A percentile compares a stretch with the other conserved stretches of the same genome.
phyloP scores from a whole-genome alignment of 2,113 vertebrate genomes.

The Lampris incognitus region DNA sequence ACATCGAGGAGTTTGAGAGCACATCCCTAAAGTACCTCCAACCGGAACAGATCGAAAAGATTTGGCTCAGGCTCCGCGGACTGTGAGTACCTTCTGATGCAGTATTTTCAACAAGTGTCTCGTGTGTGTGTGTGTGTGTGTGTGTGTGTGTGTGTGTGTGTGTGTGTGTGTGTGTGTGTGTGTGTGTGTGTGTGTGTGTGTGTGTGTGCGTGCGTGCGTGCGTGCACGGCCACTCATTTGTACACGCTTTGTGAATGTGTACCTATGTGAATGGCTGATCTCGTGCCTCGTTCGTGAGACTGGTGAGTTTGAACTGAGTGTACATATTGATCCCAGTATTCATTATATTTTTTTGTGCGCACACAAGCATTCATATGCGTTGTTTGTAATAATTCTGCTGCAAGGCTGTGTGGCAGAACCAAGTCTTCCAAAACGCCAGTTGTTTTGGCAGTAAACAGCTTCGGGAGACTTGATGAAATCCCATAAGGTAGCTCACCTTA shows the following conservation, averaged over 20 bases:
- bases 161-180: constrained; percentile 24
- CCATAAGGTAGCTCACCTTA: no score
- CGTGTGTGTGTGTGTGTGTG: constrained; percentile 14
- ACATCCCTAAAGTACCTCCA: constrained; percentile 97
- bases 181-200: constrained; percentile 35
- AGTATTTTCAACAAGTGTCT: constrained; percentile 63
- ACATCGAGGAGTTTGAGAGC: constrained; percentile 99
- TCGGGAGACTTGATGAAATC: no score
- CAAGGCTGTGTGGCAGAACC: no score
- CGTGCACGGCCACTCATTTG: not conserved
- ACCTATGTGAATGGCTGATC: not conserved
- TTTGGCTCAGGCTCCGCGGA: constrained; percentile 97
- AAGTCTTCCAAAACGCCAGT: no score
- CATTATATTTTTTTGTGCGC: no score
- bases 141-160: constrained; percentile 39
- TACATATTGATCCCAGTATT: not conserved
- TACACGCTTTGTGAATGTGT: not conserved
- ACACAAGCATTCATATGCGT: no score
- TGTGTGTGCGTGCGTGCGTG: constrained; percentile 10
- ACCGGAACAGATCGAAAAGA: constrained; percentile 98
- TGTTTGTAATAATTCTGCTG: no score
- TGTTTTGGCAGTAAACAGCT: no score
- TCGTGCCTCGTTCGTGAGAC: not conserved
- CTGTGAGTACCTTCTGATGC: constrained; percentile 88
- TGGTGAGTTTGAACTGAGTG: not conserved